Base-by-base conservation (phyloP, 1,140 invertebrate species). In the Euwallacea similis region DNA sequence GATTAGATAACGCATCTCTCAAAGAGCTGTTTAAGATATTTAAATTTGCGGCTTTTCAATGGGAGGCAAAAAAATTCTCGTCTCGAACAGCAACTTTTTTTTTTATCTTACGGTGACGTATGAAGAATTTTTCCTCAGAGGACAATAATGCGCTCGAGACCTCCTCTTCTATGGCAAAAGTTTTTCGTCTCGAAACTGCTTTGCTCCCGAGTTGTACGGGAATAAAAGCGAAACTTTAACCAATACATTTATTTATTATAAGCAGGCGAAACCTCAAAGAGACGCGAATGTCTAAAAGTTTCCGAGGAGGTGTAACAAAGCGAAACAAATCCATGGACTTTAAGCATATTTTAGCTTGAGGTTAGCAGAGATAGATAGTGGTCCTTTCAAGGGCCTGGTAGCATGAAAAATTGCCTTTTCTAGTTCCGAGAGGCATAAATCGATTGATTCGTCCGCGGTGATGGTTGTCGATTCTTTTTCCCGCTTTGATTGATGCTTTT, bases 351-450 rank as follows among this genome's bases (percentile, higher is more conserved):
- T 67, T 67, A 67, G 65, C 42, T 10, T 16, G 54, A 55, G 65
- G 21, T 67, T 67, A 67, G 65, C 47, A 67, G 53, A 61, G 66
- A 68, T 67, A 67, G 65, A 67, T 65, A 53, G 63, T 44, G 46
- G 56, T 15, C 66, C 65, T 67, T 67, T 67, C 65, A 67, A 60
- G 66, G 33, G 42, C 61, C 46, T 43, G 43, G 16, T 50, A 46
- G 50, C 43, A 68, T 68, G 66, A 68, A 68, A 68, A 68, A 68
- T 68, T 43, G 54, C 53, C 47, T 68, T 68, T 68, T 68, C 66
- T 68, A 68, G 66, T 60, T 68, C 55, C 56, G 58, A 13, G 43
- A 59, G 41, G 54, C 54, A 60, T 61, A 59, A 60, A 68, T 68
- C 66, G 66, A 68, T 68, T 68, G 66, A 60, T 60, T 68, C 66